phyloP scores from a whole-genome alignment of 2,797 vertebrate species.

The Chiloscyllium punctatum region DNA sequence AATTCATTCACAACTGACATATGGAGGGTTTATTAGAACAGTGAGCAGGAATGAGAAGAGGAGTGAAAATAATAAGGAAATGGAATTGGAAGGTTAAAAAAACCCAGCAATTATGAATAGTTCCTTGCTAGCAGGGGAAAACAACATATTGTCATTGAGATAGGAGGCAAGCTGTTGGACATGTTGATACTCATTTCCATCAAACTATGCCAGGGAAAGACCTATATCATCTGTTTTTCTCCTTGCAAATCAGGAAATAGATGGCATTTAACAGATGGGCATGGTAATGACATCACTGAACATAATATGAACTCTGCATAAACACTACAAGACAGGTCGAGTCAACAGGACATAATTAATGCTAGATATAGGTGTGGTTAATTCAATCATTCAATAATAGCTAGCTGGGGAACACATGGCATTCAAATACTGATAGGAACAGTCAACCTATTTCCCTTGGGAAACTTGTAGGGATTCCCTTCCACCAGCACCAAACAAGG shows the following conservation, averaged over 20 bases:
- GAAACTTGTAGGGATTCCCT: too few relatives aligned
- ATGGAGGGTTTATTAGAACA: background rate
- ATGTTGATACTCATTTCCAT: background rate
- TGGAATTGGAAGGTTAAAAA: background rate
- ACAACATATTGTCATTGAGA: background rate
- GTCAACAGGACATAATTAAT: background rate
- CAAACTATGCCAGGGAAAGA: background rate
- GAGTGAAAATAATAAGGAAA: background rate
- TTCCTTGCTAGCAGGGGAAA: background rate
- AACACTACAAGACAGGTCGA: background rate
- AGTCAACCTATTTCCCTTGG: too few relatives aligned
- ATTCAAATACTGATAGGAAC: background rate
- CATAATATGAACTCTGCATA: background rate
- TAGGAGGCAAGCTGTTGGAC: background rate
- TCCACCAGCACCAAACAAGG: too few relatives aligned
- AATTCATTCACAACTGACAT: background rate
- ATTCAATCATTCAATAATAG: background rate
- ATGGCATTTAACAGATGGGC: background rate
- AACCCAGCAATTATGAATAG: background rate
- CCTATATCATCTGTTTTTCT: background rate
- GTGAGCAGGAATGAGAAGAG: background rate
- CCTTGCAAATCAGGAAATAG: constrained; percentile 17
- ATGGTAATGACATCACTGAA: background rate
- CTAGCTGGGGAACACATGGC: background rate
- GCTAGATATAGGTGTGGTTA: background rate